phyloP scores from a whole-genome alignment of 2,113 vertebrate species.

The Callorhinus ursinus region DNA sequence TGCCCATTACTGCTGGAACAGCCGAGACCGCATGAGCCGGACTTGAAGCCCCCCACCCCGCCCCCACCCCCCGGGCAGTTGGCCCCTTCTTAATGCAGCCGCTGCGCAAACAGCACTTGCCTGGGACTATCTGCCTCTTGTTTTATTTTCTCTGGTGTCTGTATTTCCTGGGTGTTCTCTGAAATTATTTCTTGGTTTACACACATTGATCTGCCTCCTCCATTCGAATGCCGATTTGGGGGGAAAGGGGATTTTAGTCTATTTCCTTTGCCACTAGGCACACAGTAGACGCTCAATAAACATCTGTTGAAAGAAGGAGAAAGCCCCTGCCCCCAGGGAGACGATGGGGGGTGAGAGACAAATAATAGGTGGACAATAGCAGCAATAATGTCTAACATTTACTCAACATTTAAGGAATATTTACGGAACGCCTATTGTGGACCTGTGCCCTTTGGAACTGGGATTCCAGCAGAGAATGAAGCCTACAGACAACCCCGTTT shows the following conservation, averaged over 20 bases:
- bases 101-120: not conserved
- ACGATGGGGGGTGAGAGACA: not conserved
- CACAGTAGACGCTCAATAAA: not conserved
- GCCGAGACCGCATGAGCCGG: not conserved
- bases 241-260: not conserved
- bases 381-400: not conserved
- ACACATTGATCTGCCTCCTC: not conserved
- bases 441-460: not conserved
- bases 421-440: not conserved
- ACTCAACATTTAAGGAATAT: not conserved
- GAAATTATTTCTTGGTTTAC: not conserved
- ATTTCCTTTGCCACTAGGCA: not conserved
- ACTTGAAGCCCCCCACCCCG: rapidly evolving
- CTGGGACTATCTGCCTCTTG: rapidly evolving
- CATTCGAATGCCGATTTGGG: not conserved
- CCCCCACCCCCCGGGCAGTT: rapidly evolving
- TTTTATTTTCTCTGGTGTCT: not conserved
- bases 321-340: not conserved
- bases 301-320: not conserved
- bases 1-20: not conserved
- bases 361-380: not conserved
- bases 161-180: not conserved
- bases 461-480: not conserved
- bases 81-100: not conserved
- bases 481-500: not conserved